A percentile compares a stretch with the other conserved stretches of the same genome.
Conservation (phyloP, 2,888 invertebrate genomes). For the Erynnis tages region DNA sequence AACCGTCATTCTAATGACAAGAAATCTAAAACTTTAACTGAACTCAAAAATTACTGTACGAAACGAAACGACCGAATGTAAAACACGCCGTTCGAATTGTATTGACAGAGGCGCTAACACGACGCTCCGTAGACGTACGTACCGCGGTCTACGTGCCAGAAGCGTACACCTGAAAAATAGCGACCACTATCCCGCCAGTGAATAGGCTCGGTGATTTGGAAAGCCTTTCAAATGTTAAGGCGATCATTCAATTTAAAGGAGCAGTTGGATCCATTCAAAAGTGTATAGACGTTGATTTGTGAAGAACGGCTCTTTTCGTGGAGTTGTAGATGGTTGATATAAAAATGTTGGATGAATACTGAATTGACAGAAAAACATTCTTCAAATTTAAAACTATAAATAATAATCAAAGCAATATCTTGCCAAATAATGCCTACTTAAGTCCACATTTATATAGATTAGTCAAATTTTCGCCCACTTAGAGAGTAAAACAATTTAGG, state of each 20-base stretch:
- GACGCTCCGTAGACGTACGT: slow-evolving; percentile 34
- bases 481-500: not conserved
- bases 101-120: slow-evolving; percentile 31
- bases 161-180: slow-evolving; percentile 14
- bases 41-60: not conserved
- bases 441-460: not conserved
- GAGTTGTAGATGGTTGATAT: not conserved
- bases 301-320: not conserved
- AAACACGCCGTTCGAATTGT: not conserved
- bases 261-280: not conserved
- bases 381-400: no score
- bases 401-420: no score
- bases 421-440: no score
- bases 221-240: slow-evolving; percentile 11
- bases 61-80: not conserved
- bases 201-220: slow-evolving; percentile 13
- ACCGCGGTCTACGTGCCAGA: slow-evolving; percentile 36
- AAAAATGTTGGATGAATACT: no score
- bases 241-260: slow-evolving; percentile 1
- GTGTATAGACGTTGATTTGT: not conserved
- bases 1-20: no score
- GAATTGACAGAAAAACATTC: no score
- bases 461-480: not conserved
- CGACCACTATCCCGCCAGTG: slow-evolving; percentile 3
- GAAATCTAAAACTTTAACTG: no score